Base-by-base conservation (phyloP, 37 sponge, comb jelly and placozoan genomes). In the Hormiphora californensis region DNA sequence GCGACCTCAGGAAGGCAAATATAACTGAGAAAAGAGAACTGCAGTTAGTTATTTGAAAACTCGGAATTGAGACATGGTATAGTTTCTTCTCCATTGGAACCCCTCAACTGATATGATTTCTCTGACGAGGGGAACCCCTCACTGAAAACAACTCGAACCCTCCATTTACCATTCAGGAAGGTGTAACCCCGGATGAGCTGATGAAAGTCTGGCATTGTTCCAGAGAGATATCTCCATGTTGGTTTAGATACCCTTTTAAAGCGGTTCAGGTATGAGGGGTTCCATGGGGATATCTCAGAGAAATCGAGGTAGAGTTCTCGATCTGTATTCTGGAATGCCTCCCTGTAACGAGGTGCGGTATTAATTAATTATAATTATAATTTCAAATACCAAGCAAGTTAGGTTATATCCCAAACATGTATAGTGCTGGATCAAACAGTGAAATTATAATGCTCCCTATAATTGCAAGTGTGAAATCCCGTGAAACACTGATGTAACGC, bases 201-300 rank as follows among this genome's bases (percentile, higher is more conserved):
- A 57, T 57, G 61, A 15, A 57, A 57, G 61, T 57, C 61, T 57
- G 61, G 61, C 61, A 57, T 57, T 5, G 61, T 57, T 23, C 61
- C 61, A 57, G 61, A 57, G 27, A 57, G 61, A 12, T 57, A 57
- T 15, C n/a, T 57, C 61, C 61, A 57, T 57, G 61, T 57, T 19
- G 61, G 61, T 5, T 57, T 57, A 15, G 61, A 57, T 23, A 30
- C 61, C 27, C 61, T 57, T 30, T 57, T 57, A 12, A 57, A 57
- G n/a, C 61, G 61, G n/a, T 57, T 57, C 61, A 19, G 61, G 61
- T 57, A 57, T 23, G 7, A 19, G 9, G 61, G n/a, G n/a, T 57
- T 57, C 61, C 61, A 57, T 23, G 61, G 61, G 23, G 30, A 28
- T 57, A 57, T 57, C n/a, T 57, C 61, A 15, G 30, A 28, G 61